A percentile compares a stretch with the other conserved stretches of the same genome.
phyloP scores from a whole-genome alignment of 2,888 invertebrate genomes.

The Agrilus cyanescens region DNA sequence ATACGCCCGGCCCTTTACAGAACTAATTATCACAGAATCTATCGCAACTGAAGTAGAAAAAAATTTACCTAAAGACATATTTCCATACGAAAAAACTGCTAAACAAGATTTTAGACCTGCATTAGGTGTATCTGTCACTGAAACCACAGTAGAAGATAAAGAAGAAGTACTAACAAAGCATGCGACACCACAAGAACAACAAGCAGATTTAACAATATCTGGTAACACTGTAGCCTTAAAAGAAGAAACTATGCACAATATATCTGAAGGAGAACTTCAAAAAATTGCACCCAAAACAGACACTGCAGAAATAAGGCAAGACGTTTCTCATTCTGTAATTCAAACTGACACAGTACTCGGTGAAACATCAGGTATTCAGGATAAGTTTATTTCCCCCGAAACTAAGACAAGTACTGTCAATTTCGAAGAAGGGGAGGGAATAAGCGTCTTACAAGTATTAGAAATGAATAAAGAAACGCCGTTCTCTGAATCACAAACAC shows the following conservation, averaged over 20 bases:
- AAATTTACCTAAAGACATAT: slow-evolving; percentile 37
- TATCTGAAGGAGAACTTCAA: slow-evolving; percentile 36
- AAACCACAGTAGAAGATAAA: slow-evolving; percentile 40
- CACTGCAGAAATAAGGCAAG: slow-evolving; percentile 34
- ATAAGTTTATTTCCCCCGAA: slow-evolving; percentile 38
- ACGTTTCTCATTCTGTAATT: slow-evolving; percentile 35
- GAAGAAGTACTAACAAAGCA: slow-evolving; percentile 38
- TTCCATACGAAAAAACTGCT: slow-evolving; percentile 43
- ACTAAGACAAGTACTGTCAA: slow-evolving; percentile 40
- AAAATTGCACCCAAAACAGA: slow-evolving; percentile 34
- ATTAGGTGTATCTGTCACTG: slow-evolving; percentile 49
- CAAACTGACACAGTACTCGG: slow-evolving; percentile 36
- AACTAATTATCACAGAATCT: slow-evolving; percentile 41
- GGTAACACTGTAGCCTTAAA: slow-evolving; percentile 40
- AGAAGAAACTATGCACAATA: slow-evolving; percentile 36
- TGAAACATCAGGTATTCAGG: slow-evolving; percentile 41
- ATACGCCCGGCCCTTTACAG: slow-evolving; percentile 37
- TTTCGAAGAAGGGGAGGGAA: slow-evolving; percentile 45
- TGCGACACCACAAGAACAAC: slow-evolving; percentile 33
- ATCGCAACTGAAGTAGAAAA: slow-evolving; percentile 43
- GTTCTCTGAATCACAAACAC: slow-evolving; percentile 31
- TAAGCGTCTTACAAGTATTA: slow-evolving; percentile 47
- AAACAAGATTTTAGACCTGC: slow-evolving; percentile 42
- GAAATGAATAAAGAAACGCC: slow-evolving; percentile 40
- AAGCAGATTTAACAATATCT: slow-evolving; percentile 42